Conservation (phyloP, 2,113 vertebrate genomes). For the Rhodinocichla rosea region DNA sequence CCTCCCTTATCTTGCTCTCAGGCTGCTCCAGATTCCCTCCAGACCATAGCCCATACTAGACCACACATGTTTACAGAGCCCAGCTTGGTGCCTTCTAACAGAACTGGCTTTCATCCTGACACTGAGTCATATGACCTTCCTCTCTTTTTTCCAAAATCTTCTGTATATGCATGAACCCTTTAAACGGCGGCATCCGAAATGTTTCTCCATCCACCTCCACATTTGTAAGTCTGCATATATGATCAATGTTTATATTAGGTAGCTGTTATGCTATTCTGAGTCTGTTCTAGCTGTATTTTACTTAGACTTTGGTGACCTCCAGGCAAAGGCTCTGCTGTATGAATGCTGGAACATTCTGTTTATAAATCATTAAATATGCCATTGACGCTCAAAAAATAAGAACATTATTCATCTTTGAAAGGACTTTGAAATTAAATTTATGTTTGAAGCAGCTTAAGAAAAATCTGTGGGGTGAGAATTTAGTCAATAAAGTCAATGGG, state of each 20-base stretch:
- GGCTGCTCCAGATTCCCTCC: slow-evolving; percentile 12
- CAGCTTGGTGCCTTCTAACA: background rate
- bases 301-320: background rate
- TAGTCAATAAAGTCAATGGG: background rate
- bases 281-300: background rate
- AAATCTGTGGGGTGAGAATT: background rate
- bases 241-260: background rate
- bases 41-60: background rate
- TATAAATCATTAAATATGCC: background rate
- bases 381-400: background rate
- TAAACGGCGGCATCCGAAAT: background rate
- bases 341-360: background rate
- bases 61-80: background rate
- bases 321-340: background rate
- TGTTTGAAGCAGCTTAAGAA: background rate
- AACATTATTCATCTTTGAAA: background rate
- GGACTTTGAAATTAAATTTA: background rate
- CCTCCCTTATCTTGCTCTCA: slow-evolving; percentile 47
- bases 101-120: background rate
- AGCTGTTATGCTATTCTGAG: background rate
- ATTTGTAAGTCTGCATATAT: background rate
- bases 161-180: background rate
- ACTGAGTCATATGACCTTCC: background rate
- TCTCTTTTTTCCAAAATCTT: background rate
- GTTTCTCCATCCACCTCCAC: background rate